A percentile compares a stretch with the other conserved stretches of the same genome.
phyloP scores from a whole-genome alignment of 2,797 vertebrate species.

The Linurgus olivaceus region DNA sequence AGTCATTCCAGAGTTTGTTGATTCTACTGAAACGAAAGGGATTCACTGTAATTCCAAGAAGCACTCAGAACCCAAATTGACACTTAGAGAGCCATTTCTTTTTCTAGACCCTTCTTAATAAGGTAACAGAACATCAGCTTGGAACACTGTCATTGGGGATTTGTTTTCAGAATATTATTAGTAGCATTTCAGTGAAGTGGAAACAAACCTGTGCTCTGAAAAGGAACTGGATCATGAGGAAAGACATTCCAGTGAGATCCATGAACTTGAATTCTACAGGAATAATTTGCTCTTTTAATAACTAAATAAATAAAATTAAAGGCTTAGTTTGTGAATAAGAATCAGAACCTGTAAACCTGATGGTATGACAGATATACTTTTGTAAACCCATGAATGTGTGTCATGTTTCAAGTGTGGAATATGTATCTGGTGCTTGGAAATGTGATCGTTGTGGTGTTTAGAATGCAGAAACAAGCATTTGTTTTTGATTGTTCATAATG shows the following conservation, averaged over 20 bases:
- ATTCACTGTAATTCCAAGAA: background rate
- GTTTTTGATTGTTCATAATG: background rate
- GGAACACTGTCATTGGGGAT: constrained; percentile 58
- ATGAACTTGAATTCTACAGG: background rate
- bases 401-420: background rate
- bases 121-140: constrained; percentile 48
- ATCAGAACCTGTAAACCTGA: background rate
- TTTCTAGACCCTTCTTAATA: constrained; percentile 47
- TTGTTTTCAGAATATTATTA: constrained; percentile 70
- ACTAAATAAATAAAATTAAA: background rate
- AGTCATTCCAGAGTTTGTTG: background rate
- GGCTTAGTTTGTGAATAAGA: background rate
- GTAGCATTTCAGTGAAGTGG: constrained; percentile 55
- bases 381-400: background rate
- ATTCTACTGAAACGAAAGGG: constrained; percentile 3
- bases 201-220: constrained; percentile 53
- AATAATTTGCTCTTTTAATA: background rate
- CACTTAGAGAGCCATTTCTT: background rate
- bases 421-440: background rate
- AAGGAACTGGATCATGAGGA: constrained; percentile 17
- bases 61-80: background rate
- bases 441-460: background rate
- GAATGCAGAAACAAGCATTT: background rate
- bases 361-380: background rate
- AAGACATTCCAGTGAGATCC: background rate